Evolutionary conservation across 2,888 invertebrate species (phyloP).

Genomic region (Nebria salina): DNA sequence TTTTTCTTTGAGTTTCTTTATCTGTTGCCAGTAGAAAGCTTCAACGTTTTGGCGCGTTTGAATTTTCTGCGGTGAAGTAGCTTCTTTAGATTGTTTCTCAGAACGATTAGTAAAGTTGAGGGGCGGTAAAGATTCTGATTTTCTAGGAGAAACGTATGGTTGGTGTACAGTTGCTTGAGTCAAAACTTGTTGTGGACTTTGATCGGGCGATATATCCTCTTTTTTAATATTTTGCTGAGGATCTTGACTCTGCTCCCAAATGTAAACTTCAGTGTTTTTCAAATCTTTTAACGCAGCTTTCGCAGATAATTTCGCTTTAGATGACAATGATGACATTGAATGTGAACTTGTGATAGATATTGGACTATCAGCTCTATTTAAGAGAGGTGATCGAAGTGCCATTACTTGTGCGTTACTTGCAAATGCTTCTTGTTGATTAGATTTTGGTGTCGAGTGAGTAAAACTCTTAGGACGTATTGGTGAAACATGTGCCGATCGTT

Average conservation of each 20-base stretch:
- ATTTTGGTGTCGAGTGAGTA: constrained; percentile 33
- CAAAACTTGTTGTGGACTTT: constrained; percentile 41
- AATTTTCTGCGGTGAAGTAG: constrained; percentile 63
- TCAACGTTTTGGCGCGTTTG: constrained; percentile 70
- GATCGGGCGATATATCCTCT: constrained; percentile 37
- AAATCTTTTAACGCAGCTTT: constrained; percentile 38
- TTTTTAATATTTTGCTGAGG: constrained; percentile 7
- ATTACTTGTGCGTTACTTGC: background rate
- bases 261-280: constrained; percentile 42
- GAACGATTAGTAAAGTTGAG: constrained; percentile 17
- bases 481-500: constrained; percentile 43
- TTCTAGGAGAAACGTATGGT: constrained; percentile 59
- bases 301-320: constrained; percentile 26
- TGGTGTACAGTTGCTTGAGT: constrained; percentile 39
- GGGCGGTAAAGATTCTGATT: constrained; percentile 56
- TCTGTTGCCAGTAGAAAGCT: constrained; percentile 75
- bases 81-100: constrained; percentile 40
- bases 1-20: constrained; percentile 71
- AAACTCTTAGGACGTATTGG: constrained; percentile 44
- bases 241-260: constrained; percentile 32
- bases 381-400: constrained; percentile 22
- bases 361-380: constrained; percentile 38
- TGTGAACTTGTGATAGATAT: constrained; percentile 36
- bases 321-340: constrained; percentile 28
- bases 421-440: constrained; percentile 9